Base-by-base conservation (phyloP, 1,140 invertebrate species). In the Ips typographus region DNA sequence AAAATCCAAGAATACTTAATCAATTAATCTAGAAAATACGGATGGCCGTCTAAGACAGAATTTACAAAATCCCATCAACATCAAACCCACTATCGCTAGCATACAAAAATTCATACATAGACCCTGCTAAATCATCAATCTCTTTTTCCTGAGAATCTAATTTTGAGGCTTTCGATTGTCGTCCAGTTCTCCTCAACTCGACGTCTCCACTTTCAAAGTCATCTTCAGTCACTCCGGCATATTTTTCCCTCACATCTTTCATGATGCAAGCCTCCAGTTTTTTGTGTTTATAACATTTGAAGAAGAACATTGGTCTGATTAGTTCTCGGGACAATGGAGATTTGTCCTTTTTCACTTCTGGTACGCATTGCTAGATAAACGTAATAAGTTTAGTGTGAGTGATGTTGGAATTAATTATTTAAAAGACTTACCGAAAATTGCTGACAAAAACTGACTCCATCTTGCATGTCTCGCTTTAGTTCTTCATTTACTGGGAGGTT, bases 271-370 rank as follows among this genome's bases (percentile, higher is more conserved):
- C 86, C 77, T 89, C 87, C 8, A 89, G 72, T 76, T 89, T 89
- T 78, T 89, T 89, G 76, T 89, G 86, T 83, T 89, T 88, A 74
- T 89, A 89, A 75, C 87, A 89, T 65, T 86, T 83, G 81, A 89
- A 89, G 83, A 89, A 89, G 78, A 88, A 87, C 85, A 88, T 88
- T 0, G 87, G 86, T 43, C 84, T 82, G 51, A 87, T 83, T 3
- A 88, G 80, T 75, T 89, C 87, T 56, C 85, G 81, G 0, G 86
- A 86, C 0, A 88, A 77, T 0, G 84, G 85, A 1, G 84, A 83
- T 65, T 84, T 84, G 63, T 87, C 84, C 62, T 85, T 84, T 52
- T 87, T 85, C 4, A 85, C 81, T 61, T 89, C 87, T 2, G 87
- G 87, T 1, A 89, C 84, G 71, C 87, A 89, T 85, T 87, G 84